Evolutionary conservation across 2,888 invertebrate genomes (phyloP), one percentile per base, ranked within the genome.

Genomic region (Germaria angustata): DNA sequence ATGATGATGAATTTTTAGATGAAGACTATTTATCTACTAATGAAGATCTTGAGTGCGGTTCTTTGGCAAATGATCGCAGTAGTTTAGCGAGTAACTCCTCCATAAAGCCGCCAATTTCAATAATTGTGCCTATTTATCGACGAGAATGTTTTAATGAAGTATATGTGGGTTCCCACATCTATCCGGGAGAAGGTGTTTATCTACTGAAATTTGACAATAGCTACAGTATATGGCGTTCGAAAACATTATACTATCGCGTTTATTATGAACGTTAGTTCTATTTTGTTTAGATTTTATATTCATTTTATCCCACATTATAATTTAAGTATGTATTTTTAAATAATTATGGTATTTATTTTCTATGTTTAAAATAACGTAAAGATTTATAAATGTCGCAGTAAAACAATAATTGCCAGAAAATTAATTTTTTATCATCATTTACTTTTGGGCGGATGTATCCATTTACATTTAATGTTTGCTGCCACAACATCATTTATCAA

Each of bases 141-240:
- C 94, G 99, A 83, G 99, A 99, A 91, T 98, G 98, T 87, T 99
- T 99, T 89, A 96, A 95, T 86, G 98, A 98, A 92, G 98, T 99
- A 0, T 99, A 98, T 89, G 98, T 97, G n/a, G 99, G 99, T 9
- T 97, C 97, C 79, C 99, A 99, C 92, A 94, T 95, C 66, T 99
- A 99, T 92, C 99, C 99, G 0, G 99, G 98, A 2, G 95, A 97
- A 92, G 99, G 99, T 17, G 97, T 99, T 44, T 99, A 99, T 92
- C 93, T 99, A 89, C 93, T 99, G 49, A 99, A 99, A 92, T 99
- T 99, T 92, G 99, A 99, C 92, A 99, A 99, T 92, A 98, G 99
- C 0, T 99, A 99, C 91, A 99, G 98, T 71, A 93, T 99, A 86
- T 99, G 99, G 99, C 94, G 99, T 88, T 98, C 98, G 86, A 99